Evolutionary conservation across 2,888 invertebrate species (phyloP).

Genomic region (Phortica okadai): DNA sequence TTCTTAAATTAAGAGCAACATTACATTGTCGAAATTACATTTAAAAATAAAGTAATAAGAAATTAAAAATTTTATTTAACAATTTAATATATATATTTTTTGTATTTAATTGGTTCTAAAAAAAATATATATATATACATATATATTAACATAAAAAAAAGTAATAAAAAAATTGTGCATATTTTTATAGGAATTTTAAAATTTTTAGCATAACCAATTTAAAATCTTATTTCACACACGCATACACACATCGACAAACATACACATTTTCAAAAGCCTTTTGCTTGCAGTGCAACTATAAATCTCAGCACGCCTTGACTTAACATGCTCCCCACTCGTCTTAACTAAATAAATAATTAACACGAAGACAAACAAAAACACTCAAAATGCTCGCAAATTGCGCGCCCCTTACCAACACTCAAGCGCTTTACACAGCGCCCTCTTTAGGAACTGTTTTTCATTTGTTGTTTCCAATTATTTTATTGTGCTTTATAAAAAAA

Average conservation of each 20-base stretch:
- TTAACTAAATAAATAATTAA: constrained; percentile 14
- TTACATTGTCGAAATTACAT: constrained; percentile 1
- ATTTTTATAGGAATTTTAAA: constrained; percentile 23
- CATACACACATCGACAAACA: constrained; percentile 37
- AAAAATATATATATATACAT: not conserved
- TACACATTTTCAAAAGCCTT: constrained; percentile 7
- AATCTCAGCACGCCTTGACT: constrained; percentile 4
- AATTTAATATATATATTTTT: constrained; percentile 43
- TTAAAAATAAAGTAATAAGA: not conserved
- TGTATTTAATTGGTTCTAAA: not conserved
- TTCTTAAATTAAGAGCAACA: constrained; percentile 3
- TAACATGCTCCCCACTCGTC: not conserved
- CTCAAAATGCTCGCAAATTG: constrained; percentile 17
- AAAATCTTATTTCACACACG: constrained; percentile 31
- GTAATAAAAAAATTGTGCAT: not conserved
- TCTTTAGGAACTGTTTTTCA: not conserved
- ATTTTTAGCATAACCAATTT: constrained; percentile 20
- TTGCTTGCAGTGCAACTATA: not conserved
- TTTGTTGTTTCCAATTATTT: too few species aligned
- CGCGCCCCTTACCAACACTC: too few species aligned
- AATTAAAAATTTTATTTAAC: constrained; percentile 39
- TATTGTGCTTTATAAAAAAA: constrained; percentile 28
- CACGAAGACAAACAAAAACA: constrained; percentile 23
- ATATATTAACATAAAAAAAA: not conserved
- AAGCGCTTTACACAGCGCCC: not conserved